Conservation (phyloP, 2,888 invertebrate genomes). For the Diogma glabrata region DNA sequence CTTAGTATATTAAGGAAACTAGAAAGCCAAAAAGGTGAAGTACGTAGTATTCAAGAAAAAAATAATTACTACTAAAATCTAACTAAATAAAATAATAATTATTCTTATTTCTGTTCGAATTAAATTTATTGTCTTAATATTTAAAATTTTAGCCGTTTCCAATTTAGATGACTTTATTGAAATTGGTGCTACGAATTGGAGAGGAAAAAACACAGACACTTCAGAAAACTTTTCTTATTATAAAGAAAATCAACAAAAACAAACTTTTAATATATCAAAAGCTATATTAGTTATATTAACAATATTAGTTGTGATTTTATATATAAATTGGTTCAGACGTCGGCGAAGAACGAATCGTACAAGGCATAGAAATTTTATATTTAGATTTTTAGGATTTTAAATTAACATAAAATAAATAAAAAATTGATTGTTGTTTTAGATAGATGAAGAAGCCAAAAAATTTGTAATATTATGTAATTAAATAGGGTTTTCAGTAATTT, state of each 20-base stretch:
- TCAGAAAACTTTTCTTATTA: too few species aligned
- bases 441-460: slow-evolving; percentile 6
- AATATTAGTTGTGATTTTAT: slow-evolving; percentile 23
- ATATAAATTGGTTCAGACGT: slow-evolving; percentile 24
- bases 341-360: slow-evolving; percentile 14
- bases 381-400: slow-evolving; percentile 14
- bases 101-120: neutral
- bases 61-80: slow-evolving; percentile 8
- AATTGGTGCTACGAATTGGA: slow-evolving; percentile 20
- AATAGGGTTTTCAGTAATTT: too few species aligned
- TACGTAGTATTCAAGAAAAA: slow-evolving; percentile 22
- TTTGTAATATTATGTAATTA: slow-evolving; percentile 1
- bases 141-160: too few species aligned
- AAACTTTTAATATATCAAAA: slow-evolving; percentile 23
- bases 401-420: neutral
- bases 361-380: slow-evolving; percentile 11
- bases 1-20: slow-evolving; percentile 23
- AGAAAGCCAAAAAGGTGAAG: slow-evolving; percentile 28
- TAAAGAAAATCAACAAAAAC: slow-evolving; percentile 23
- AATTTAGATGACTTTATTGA: slow-evolving; percentile 23
- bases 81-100: too few species aligned
- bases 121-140: neutral
- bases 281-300: slow-evolving; percentile 23
- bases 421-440: neutral
- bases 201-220: slow-evolving; percentile 21